Evolutionary conservation across 2,113 vertebrate species (phyloP), one percentile per base, ranked within the genome.

Genomic region (Grantiella picta): DNA sequence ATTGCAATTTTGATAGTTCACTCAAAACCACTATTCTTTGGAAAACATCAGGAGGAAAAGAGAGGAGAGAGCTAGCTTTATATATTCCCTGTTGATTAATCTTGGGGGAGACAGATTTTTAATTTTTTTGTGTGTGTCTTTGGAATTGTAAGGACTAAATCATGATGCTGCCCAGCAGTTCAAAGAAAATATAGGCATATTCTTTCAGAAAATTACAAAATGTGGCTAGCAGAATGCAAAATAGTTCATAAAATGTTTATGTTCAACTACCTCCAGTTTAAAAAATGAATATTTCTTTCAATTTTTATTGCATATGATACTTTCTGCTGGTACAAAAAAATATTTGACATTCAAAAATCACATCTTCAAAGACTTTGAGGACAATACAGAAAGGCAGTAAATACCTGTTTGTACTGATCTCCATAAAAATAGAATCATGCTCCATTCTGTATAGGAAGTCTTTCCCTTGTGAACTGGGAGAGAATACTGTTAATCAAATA

Each of bases 401-500:
- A 33, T 78, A 56, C n/a, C 35, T 90, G 45, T 88, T 91, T 69
- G 54, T 64, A 78, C 61, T 35, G 31, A 87, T 89, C 36, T 94
- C 77, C 89, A 91, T 94, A 64, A 94, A 92, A 94, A 89, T 68
- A 87, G 36, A 35, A 61, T 44, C 28, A 6, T 89, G 20, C 6
- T 84, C 29, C 24, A 19, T 82, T 95, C 82, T 86, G 7, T 42
- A 47, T 0, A 0, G 70, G 33, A 90, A 31, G 24, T 76, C 53
- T 76, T 83, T 63, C 20, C 6, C 25, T n/a, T 90, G 40, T n/a
- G 81, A 93, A 72, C 44, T 75, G 38, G 5, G 35, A 87, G 22
- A 94, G 70, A 95, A 92, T 91, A 69, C 33, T 42, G 22, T 28
- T 92, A 79, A 91, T 82, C 72, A 94, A 84, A 90, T 45, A 35